phyloP scores from a whole-genome alignment of 1,140 invertebrate genomes.

The Lepeophtheirus salmonis region DNA sequence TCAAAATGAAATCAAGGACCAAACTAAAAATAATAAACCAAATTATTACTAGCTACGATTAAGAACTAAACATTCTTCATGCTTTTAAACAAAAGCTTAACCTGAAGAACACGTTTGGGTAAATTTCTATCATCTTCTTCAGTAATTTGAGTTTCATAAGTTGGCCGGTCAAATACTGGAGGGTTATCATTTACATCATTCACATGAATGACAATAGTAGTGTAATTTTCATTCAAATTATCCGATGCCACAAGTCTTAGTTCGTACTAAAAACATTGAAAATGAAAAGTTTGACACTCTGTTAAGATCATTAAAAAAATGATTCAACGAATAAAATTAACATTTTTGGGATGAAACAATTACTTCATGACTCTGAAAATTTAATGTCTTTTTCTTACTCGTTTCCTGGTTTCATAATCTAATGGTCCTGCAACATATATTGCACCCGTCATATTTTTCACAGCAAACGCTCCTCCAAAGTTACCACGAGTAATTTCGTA shows the following conservation, averaged over 20 bases:
- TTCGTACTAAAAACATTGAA: slow-evolving; percentile 47
- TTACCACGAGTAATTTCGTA: slow-evolving; percentile 98
- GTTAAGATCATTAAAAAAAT: too few relatives aligned
- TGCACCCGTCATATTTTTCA: slow-evolving; percentile 89
- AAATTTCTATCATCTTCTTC: slow-evolving; percentile 84
- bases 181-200: slow-evolving; percentile 80
- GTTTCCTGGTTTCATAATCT: slow-evolving; percentile 73
- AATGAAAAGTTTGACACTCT: neutral
- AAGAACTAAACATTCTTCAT: slow-evolving; percentile 9
- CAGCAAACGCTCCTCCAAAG: slow-evolving; percentile 86
- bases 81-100: slow-evolving; percentile 25
- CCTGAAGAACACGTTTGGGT: slow-evolving; percentile 78
- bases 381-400: slow-evolving; percentile 38
- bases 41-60: too few relatives aligned
- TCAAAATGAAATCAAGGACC: too few relatives aligned
- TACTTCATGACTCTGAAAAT: neutral
- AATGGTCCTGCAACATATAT: slow-evolving; percentile 87
- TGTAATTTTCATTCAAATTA: slow-evolving; percentile 87
- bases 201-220: slow-evolving; percentile 81
- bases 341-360: neutral
- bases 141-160: slow-evolving; percentile 81
- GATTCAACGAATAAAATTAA: too few relatives aligned
- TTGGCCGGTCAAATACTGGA: slow-evolving; percentile 73
- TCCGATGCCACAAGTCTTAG: slow-evolving; percentile 76
- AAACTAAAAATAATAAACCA: too few relatives aligned